Percentiles rank a stretch among this genome's conserved stretches.
Evolutionary conservation across 2,888 invertebrate species (phyloP).

Genomic region (Teinopalpus imperialis): DNA sequence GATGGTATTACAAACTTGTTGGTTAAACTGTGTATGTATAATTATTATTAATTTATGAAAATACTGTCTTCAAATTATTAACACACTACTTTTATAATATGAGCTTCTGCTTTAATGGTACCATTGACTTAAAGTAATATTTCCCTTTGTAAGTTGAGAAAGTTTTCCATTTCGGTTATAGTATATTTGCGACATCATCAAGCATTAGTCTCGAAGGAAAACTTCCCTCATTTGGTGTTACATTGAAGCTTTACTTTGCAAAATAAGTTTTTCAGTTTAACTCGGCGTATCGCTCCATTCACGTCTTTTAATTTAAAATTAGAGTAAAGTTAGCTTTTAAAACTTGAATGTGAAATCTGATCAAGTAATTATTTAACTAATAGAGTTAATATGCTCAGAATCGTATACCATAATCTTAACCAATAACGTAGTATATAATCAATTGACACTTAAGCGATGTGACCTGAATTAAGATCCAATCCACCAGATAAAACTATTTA

Average conservation of each 20-base stretch:
- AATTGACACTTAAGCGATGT: slow-evolving; percentile 19
- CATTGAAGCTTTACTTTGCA: slow-evolving; percentile 40
- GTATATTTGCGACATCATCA: slow-evolving; percentile 28
- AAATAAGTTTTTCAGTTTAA: slow-evolving; percentile 47
- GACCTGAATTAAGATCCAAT: slow-evolving; percentile 21
- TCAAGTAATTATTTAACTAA: background rate
- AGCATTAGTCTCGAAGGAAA: slow-evolving; percentile 35
- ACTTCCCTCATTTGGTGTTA: slow-evolving; percentile 48
- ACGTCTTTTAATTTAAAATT: slow-evolving; percentile 39
- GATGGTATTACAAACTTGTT: too few species aligned
- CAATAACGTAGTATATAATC: slow-evolving; percentile 12
- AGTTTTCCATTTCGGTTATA: slow-evolving; percentile 22
- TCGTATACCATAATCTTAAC: slow-evolving; percentile 1
- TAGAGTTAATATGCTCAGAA: too few species aligned
- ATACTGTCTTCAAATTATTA: too few species aligned
- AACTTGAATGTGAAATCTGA: slow-evolving; percentile 1
- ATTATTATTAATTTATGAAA: too few species aligned
- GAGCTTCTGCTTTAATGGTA: too few species aligned
- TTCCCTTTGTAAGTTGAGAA: slow-evolving; percentile 4
- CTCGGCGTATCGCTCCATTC: slow-evolving; percentile 38
- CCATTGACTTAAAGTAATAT: too few species aligned
- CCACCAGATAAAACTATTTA: slow-evolving; percentile 18
- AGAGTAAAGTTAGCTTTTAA: slow-evolving; percentile 30
- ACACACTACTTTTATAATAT: too few species aligned
- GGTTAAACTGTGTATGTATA: too few species aligned